Evolutionary conservation across 2,797 vertebrate species (phyloP).

Genomic region (Artibeus lituratus): DNA sequence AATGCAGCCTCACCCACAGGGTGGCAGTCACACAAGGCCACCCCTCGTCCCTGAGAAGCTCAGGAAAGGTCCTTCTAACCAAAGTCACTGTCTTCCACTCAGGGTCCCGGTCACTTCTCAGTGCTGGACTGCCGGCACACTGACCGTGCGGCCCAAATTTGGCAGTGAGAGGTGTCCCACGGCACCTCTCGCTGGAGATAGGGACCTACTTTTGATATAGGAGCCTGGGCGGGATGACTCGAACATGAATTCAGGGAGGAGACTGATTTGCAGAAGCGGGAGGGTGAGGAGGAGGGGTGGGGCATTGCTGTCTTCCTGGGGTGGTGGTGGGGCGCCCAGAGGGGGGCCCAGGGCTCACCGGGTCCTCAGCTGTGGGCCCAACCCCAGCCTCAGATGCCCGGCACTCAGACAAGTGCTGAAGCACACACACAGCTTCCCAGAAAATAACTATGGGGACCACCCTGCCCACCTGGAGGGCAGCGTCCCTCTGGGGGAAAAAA

Average conservation of each 20-base stretch:
- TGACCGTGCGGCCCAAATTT: too few species aligned
- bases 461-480: rapidly evolving
- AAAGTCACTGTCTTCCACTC: background rate
- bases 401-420: rapidly evolving
- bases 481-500: background rate
- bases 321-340: rapidly evolving
- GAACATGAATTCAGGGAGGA: background rate
- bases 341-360: rapidly evolving
- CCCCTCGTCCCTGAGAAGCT: background rate
- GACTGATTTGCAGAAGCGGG: background rate
- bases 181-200: too few species aligned
- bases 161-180: background rate
- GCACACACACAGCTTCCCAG: background rate
- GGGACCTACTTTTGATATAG: background rate
- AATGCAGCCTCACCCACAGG: background rate
- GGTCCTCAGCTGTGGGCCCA: background rate
- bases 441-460: background rate
- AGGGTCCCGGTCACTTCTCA: background rate
- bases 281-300: rapidly evolving
- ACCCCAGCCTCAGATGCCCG: background rate
- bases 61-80: background rate
- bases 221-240: background rate
- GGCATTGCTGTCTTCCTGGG: rapidly evolving
- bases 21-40: background rate
- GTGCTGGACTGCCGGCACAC: background rate